Conservation (phyloP, 2,113 vertebrate species). For the Calonectris borealis region DNA sequence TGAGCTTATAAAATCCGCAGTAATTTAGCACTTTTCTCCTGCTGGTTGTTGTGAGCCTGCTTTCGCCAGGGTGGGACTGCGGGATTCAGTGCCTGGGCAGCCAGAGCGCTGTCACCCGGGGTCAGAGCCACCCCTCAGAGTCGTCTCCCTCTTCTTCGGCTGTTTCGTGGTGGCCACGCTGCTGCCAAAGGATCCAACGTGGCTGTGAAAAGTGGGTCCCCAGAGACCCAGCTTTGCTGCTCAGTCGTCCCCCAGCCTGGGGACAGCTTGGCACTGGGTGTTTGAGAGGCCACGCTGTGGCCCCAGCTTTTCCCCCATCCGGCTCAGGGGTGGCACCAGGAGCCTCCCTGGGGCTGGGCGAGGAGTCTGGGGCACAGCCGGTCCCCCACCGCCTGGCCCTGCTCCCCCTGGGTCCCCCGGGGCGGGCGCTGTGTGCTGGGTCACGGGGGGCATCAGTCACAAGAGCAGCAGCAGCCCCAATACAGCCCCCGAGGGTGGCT, state of each 20-base stretch:
- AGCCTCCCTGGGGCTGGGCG: background rate
- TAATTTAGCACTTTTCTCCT: background rate
- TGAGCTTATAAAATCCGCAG: background rate
- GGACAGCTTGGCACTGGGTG: background rate
- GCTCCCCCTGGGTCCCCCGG: fast-evolving
- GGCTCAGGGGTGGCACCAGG: background rate
- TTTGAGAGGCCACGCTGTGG: background rate
- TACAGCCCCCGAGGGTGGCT: background rate
- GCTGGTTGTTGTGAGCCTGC: background rate
- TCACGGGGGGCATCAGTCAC: background rate
- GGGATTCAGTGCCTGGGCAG: background rate
- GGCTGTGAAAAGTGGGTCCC: background rate
- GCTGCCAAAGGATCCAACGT: fast-evolving
- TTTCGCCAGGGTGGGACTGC: background rate
- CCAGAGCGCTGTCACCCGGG: fast-evolving
- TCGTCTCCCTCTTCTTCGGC: background rate
- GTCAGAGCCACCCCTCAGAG: background rate
- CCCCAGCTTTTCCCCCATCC: background rate
- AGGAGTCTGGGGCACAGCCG: background rate
- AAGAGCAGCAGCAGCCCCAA: background rate
- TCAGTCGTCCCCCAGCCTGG: background rate
- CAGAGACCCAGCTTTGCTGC: background rate
- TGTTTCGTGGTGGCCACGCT: background rate
- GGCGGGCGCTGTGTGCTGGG: background rate
- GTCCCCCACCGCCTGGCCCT: background rate